phyloP scores from a whole-genome alignment of 2,888 invertebrate species.

The Atethmia centrago region DNA sequence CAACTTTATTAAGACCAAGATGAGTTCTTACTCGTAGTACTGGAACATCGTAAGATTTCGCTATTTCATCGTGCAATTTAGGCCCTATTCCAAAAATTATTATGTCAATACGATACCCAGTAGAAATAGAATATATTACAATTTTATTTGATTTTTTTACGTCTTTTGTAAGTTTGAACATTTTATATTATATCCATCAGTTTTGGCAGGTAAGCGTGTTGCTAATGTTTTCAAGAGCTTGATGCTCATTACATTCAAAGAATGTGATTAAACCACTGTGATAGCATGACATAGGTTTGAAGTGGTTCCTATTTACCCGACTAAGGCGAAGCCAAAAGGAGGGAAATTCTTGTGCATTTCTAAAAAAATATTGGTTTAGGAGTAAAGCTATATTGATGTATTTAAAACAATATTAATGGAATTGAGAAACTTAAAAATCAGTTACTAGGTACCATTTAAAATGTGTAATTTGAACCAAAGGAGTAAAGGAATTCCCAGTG shows the following conservation, averaged over 20 bases:
- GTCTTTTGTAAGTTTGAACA: not conserved
- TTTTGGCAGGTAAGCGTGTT: conserved; percentile 10
- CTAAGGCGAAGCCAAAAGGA: conserved; percentile 25
- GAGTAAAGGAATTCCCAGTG: conserved; percentile 60
- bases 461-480: conserved; percentile 55
- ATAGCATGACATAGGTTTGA: conserved; percentile 56
- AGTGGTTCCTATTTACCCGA: conserved; percentile 59
- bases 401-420: not conserved
- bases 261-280: conserved; percentile 57
- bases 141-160: conserved; percentile 12
- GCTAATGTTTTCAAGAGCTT: conserved; percentile 11
- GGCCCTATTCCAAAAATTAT: conserved; percentile 4
- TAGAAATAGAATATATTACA: not conserved
- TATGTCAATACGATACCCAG: conserved; percentile 1
- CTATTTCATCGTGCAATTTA: conserved; percentile 8
- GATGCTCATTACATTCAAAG: conserved; percentile 25
- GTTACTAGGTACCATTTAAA: conserved; percentile 27
- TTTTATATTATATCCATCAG: conserved; percentile 25
- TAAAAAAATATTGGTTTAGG: conserved; percentile 34
- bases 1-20: conserved; percentile 92
- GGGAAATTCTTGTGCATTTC: conserved; percentile 36
- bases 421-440: conserved; percentile 27
- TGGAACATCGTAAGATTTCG: not conserved
- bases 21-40: conserved; percentile 79
- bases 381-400: conserved; percentile 1